phyloP scores from a whole-genome alignment of 2,888 invertebrate genomes.

The Heliothis peltigera region DNA sequence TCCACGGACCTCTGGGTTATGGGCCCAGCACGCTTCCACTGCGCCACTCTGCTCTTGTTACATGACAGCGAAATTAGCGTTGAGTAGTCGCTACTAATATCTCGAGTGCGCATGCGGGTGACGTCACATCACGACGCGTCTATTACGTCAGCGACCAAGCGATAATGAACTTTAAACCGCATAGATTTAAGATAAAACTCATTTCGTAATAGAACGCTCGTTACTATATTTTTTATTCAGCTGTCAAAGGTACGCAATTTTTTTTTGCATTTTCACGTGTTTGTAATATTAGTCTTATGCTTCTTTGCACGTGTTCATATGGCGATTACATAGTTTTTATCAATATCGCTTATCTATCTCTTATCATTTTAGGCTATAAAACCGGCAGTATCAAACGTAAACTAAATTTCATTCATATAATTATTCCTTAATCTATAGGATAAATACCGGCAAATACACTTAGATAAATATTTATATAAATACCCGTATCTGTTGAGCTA shows the following conservation, averaged over 20 bases:
- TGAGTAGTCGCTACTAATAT: conserved; percentile 30
- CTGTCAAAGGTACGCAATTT: too few relatives aligned
- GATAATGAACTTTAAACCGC: conserved; percentile 47
- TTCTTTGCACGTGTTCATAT: conserved; percentile 3
- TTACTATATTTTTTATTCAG: neutral
- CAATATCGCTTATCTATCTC: conserved; percentile 5
- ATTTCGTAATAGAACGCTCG: conserved; percentile 20
- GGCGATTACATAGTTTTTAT: neutral
- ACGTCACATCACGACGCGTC: conserved; percentile 60
- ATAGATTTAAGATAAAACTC: conserved; percentile 35
- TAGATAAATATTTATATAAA: too few relatives aligned
- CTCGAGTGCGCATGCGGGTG: conserved; percentile 60
- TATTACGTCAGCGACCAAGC: conserved; percentile 57
- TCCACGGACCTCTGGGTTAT: conserved; percentile 97
- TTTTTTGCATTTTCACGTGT: neutral
- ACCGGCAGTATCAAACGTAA: too few relatives aligned
- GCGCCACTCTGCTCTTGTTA: conserved; percentile 92
- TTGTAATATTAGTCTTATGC: neutral
- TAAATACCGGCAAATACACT: too few relatives aligned
- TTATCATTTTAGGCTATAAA: neutral
- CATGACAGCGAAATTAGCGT: conserved; percentile 63
- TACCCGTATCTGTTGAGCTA: neutral
- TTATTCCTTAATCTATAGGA: too few relatives aligned
- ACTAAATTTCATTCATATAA: too few relatives aligned
- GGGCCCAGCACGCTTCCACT: conserved; percentile 96